Base-by-base conservation (phyloP, 2,797 vertebrate genomes). In the Eutrigla gurnardus region DNA sequence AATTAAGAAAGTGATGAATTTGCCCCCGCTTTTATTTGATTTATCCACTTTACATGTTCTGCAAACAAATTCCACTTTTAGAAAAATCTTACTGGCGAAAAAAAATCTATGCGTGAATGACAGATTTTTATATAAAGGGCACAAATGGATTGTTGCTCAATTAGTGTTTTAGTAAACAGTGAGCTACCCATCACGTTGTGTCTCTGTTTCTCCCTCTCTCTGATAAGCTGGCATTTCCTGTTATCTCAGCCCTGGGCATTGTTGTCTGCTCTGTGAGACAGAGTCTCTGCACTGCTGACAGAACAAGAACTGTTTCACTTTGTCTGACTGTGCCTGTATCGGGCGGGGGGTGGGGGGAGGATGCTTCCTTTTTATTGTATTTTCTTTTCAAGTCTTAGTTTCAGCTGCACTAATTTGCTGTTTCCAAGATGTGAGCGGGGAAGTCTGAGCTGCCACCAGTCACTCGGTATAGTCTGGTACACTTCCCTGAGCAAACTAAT, bases 181-280 rank as follows among this genome's bases (percentile, higher is more conserved):
- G 59, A 74, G 35, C 74, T 75, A 67, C 46, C 73, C 79, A 81
- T 85, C 83, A 74, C 32, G 7, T 71, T 66, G 72, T 83, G 74
- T 52, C 76, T 81, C 73, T 84, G 80, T 75, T 78, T 70, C 81
- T 73, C 85, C 67, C 72, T 80, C 70, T 86, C 81, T 83, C 77
- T 82, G 87, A 93, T 93, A 93, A 93, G 90, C 88, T 93, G 93
- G 92, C 89, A 93, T 94, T 95, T 95, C 94, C 93, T 94, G 93
- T 94, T 94, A 92, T 93, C 89, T 92, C 80, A 78, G 88, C 87
- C 70, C 61, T 81, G 80, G 85, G 84, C 85, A 90, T 91, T 93
- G 93, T 93, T 91, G 91, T 93, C 89, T 87, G 84, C 84, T 77
- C 76, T 86, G 80, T 86, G 83, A 89, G 90, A 83, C 82, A 70